Base-by-base conservation (phyloP, 2,888 invertebrate species). In the Agrochola lychnidis region DNA sequence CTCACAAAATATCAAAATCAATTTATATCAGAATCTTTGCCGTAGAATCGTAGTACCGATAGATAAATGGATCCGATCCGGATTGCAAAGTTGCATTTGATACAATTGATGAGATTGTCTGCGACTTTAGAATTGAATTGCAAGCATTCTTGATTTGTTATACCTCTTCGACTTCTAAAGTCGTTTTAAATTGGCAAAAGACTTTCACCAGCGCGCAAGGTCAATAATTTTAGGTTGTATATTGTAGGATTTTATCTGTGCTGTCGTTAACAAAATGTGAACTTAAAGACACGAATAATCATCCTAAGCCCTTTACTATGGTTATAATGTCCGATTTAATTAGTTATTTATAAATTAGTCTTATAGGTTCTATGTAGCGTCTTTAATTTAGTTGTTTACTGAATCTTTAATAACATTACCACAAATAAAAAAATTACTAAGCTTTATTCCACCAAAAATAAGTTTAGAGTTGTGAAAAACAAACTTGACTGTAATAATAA, bases 11-110 rank as follows among this genome's bases (percentile, higher is more conserved):
- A 30, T 71, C 36, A 66, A 62, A 73, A 77, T 70, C 68, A 73
- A 74, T 81, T 69, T 80, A 40, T 48, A 51, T 25, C 19, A 56
- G 56, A 63, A 45, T 62, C 5, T 61, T 40, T 59, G 30, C 36
- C 36, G 4, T 67, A 10, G 36, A 56, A 63, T 51, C 45, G 36
- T 56, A 59, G 53, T 36, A 45, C 56, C 5, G n/a, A 70, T 30
- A 62, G 30, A 82, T 82, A 74, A 77, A 85, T 85, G 74, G 73
- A 70, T 61, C 16, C 48, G 30, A 70, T 61, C 42, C 19, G 6
- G 59, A 72, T 73, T 75, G 82, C 78, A 78, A 81, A 78, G 72
- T 75, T 78, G 85, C 83, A 85, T 48, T 83, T 14, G 64, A 30
- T 56, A 16, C 59, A 30, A 74, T 85, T 73, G 73, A 81, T 81